Conservation (phyloP, 2,113 vertebrate species). For the Campylomormyrus tamandua region DNA sequence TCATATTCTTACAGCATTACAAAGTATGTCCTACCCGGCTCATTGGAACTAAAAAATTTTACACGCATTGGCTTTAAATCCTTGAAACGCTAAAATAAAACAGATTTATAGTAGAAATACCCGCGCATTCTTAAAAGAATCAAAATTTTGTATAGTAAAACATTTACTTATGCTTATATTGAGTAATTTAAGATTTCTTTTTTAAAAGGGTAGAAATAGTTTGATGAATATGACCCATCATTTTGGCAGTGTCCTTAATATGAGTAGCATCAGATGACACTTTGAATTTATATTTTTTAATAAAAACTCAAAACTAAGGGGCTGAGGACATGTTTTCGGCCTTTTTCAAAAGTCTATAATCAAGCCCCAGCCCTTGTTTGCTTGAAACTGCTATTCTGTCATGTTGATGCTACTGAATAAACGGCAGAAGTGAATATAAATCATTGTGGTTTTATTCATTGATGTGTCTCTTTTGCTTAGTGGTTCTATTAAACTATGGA, state of each 20-base stretch:
- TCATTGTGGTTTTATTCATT: slow-evolving; percentile 48
- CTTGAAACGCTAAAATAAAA: not conserved
- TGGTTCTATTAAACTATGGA: slow-evolving; percentile 13
- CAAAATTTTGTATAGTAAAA: not conserved
- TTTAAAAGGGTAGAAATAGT: not conserved
- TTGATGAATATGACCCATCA: slow-evolving; percentile 11
- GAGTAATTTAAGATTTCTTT: not conserved
- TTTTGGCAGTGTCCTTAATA: not conserved
- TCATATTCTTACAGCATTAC: not conserved
- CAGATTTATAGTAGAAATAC: not conserved
- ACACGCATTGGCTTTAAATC: not conserved
- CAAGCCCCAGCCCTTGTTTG: not conserved
- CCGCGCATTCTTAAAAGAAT: not conserved
- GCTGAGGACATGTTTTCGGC: not conserved
- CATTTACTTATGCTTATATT: not conserved
- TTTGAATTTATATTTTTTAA: not conserved
- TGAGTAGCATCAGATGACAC: slow-evolving; percentile 11
- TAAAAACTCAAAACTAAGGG: not conserved
- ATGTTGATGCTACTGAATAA: slow-evolving; percentile 37
- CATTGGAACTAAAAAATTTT: not conserved
- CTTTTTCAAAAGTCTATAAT: not conserved
- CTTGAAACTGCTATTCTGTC: not conserved
- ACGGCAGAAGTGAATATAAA: slow-evolving; percentile 45
- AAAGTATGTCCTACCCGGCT: not conserved
- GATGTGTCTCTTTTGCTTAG: slow-evolving; percentile 14